phyloP scores from a whole-genome alignment of 2,888 invertebrate genomes.

The Scaptomyza caliginosa region DNA sequence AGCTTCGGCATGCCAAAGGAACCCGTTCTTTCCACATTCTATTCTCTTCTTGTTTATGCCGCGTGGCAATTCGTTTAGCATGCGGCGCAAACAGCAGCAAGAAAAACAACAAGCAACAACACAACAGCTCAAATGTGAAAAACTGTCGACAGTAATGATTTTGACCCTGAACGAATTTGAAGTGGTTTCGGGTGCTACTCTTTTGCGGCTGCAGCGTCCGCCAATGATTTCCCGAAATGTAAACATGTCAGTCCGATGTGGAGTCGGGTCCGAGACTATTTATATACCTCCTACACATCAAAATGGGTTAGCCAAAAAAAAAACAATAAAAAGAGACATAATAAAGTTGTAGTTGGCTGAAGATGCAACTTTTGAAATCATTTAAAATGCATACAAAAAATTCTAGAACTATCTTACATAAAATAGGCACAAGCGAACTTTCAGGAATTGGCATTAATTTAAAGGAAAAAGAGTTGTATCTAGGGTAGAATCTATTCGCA shows the following conservation, averaged over 20 bases:
- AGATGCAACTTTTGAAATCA: background rate
- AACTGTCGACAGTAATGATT: conserved; percentile 69
- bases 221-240: conserved; percentile 29
- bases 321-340: no score
- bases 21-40: background rate
- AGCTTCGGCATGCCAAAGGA: background rate
- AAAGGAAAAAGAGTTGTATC: background rate
- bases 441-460: no score
- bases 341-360: background rate
- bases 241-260: conserved; percentile 53
- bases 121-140: conserved; percentile 13
- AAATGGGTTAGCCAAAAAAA: background rate
- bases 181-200: conserved; percentile 61
- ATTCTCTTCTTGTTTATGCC: conserved; percentile 46
- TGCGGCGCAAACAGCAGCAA: conserved; percentile 36
- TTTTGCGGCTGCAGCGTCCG: conserved; percentile 18
- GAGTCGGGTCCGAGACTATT: conserved; percentile 36
- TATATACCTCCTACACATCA: conserved; percentile 18
- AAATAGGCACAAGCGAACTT: no score
- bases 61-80: conserved; percentile 62
- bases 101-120: conserved; percentile 22
- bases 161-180: conserved; percentile 79
- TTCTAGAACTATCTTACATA: no score
- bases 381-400: background rate
- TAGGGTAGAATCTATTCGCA: background rate